These are phyloP conservation scores for Metalampra italica DNA, from an alignment of 2,888 invertebrate genomes.

Conservation along the genomic window DNA sequence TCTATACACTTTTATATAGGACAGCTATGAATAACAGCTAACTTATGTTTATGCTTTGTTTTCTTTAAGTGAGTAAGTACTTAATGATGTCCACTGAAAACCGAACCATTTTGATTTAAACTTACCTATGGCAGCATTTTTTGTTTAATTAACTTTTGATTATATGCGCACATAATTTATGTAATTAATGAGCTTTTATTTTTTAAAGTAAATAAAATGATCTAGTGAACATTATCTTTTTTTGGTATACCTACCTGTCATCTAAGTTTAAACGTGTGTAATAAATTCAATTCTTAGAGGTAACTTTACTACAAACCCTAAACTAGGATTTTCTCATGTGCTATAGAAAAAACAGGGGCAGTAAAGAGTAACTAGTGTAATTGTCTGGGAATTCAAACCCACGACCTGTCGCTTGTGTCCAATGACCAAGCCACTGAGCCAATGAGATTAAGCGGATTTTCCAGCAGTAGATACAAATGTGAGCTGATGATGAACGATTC, in stretches of 20 bases:
- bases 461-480: too few species aligned
- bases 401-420: too few species aligned
- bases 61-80: constrained; percentile 50
- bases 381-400: too few species aligned
- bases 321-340: too few species aligned
- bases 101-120: constrained; percentile 57
- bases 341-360: too few species aligned
- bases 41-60: constrained; percentile 18
- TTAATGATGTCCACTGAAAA: constrained; percentile 61
- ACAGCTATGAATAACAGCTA: constrained; percentile 24
- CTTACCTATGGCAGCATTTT: constrained; percentile 39
- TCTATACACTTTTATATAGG: constrained; percentile 65
- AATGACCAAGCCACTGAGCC: too few species aligned
- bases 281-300: too few species aligned
- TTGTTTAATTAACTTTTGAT: constrained; percentile 50
- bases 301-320: too few species aligned
- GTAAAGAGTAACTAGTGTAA: too few species aligned
- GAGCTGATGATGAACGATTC: too few species aligned
- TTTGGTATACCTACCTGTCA: constrained; percentile 14
- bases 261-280: too few species aligned
- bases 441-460: too few species aligned
- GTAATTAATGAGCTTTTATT: constrained; percentile 71
- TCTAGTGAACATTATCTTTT: constrained; percentile 48
- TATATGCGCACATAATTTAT: constrained; percentile 72
- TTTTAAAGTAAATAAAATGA: constrained; percentile 71